phyloP scores from a whole-genome alignment of 2,113 vertebrate genomes.

The Ailurus styani region DNA sequence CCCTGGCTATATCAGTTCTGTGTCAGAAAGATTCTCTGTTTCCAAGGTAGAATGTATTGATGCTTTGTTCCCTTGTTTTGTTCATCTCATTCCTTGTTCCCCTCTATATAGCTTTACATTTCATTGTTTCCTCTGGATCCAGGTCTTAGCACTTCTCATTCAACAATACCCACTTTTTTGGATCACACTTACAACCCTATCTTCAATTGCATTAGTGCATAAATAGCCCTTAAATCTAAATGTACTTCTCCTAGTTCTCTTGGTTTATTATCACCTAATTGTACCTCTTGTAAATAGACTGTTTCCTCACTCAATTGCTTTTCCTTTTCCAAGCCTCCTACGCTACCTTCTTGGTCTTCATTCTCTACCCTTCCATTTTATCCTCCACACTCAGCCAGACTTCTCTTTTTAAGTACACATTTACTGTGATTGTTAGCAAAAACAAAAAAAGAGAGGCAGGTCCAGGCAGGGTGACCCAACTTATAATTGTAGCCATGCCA shows the following conservation, averaged over 20 bases:
- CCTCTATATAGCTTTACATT: neutral
- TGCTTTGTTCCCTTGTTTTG: neutral
- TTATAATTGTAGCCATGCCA: neutral
- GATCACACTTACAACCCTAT: neutral
- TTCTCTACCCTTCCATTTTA: neutral
- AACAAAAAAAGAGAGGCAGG: neutral
- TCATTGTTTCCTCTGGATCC: neutral
- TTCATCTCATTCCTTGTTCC: neutral
- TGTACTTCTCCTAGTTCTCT: neutral
- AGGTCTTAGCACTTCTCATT: neutral
- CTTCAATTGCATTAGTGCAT: neutral
- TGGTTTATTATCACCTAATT: neutral
- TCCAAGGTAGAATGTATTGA: neutral
- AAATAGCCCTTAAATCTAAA: neutral
- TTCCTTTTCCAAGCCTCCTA: neutral
- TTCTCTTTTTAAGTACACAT: conserved; percentile 5
- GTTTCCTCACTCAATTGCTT: neutral
- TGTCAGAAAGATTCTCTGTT: neutral
- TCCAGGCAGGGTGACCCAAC: neutral
- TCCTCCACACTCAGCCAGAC: neutral
- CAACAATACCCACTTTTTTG: neutral
- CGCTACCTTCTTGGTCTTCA: neutral
- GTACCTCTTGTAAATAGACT: neutral
- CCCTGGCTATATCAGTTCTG: neutral
- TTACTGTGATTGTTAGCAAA: neutral